These are phyloP conservation scores for Rhinolophus sinicus DNA, from an alignment of 2,113 vertebrate species.

Conservation along the genomic window DNA sequence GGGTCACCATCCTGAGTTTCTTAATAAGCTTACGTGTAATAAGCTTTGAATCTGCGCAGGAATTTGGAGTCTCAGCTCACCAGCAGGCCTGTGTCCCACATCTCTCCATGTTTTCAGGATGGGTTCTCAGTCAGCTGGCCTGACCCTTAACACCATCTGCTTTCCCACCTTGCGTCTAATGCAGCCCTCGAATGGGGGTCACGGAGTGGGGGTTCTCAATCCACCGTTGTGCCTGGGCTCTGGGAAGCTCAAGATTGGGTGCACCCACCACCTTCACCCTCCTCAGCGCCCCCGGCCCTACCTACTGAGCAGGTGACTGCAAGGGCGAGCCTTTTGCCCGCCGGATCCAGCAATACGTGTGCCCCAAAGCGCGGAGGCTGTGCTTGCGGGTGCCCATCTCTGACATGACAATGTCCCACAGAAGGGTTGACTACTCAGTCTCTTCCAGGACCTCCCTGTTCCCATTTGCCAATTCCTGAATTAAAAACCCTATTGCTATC, in stretches of 20 bases:
- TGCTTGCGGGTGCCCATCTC: fast-evolving
- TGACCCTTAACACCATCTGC: neutral
- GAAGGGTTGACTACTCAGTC: neutral
- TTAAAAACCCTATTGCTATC: neutral
- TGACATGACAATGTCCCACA: neutral
- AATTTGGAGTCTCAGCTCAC: neutral
- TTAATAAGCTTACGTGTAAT: neutral
- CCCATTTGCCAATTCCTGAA: neutral
- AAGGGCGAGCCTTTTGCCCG: fast-evolving
- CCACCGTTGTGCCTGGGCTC: fast-evolving
- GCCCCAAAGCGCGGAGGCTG: fast-evolving
- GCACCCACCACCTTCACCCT: fast-evolving
- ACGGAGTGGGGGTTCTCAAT: fast-evolving
- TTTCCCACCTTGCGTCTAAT: neutral
- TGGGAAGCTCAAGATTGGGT: fast-evolving
- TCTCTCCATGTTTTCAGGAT: neutral
- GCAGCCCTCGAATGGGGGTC: neutral
- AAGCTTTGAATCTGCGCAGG: neutral
- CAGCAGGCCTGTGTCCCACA: neutral
- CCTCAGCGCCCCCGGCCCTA: neutral
- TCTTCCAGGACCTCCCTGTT: neutral
- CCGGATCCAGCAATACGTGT: neutral
- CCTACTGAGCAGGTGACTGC: neutral
- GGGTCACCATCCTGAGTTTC: neutral
- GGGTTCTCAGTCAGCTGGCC: neutral